Conservation (phyloP, 2,888 invertebrate genomes). For the Drosophila yooni region DNA sequence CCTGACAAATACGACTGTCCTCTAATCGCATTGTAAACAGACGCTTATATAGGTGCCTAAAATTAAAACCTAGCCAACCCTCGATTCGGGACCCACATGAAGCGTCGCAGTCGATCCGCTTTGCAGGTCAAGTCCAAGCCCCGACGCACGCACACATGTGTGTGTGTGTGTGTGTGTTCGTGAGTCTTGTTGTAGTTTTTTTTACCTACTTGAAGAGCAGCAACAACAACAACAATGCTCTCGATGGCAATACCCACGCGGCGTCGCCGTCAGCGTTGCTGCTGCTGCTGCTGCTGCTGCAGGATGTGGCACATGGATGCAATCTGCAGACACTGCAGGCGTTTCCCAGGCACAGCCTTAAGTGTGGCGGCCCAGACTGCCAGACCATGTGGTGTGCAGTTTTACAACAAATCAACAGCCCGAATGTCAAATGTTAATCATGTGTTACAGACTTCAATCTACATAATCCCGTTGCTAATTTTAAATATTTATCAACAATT, state of each 20-base stretch:
- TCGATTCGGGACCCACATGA: constrained; percentile 68
- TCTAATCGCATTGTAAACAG: constrained; percentile 67
- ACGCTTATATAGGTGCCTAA: constrained; percentile 79
- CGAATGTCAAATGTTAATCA: constrained; percentile 62
- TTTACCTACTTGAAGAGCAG: constrained; percentile 69
- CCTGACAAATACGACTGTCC: constrained; percentile 70
- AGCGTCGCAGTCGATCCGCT: constrained; percentile 56
- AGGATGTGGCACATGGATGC: constrained; percentile 83
- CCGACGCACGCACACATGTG: constrained; percentile 34
- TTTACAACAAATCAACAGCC: constrained; percentile 33
- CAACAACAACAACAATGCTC: constrained; percentile 6
- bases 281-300: constrained; percentile 37
- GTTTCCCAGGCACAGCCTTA: constrained; percentile 70
- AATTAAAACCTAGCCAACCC: constrained; percentile 56
- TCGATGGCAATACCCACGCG: constrained; percentile 70
- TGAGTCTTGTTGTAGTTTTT: constrained; percentile 38
- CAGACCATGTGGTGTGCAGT: constrained; percentile 51
- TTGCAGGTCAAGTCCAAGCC: constrained; percentile 50
- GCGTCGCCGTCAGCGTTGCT: constrained; percentile 33
- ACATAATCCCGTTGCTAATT: not conserved
- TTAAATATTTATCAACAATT: not conserved
- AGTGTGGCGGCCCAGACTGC: constrained; percentile 55
- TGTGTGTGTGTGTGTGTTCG: constrained; percentile 5
- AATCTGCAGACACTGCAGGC: constrained; percentile 79
- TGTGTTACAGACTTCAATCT: constrained; percentile 27